A percentile compares a stretch with the other conserved stretches of the same genome.
These are phyloP conservation scores for Drosophila putrida DNA, from an alignment of 2,888 invertebrate species.

Conservation along the genomic window DNA sequence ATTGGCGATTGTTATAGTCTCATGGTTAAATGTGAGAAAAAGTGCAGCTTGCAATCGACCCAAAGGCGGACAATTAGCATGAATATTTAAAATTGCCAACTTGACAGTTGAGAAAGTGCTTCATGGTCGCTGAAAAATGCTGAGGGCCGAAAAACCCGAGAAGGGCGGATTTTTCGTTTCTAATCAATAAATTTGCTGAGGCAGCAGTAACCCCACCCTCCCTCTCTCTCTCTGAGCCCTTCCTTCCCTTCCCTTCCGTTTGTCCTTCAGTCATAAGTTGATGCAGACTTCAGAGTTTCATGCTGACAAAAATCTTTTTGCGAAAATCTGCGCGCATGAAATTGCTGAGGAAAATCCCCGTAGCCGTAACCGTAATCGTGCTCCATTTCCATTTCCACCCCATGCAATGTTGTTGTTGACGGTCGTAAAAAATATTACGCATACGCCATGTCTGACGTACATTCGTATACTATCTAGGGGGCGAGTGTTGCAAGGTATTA, in stretches of 20 bases:
- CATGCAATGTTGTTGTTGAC: conserved; percentile 38
- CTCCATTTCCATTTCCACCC: not conserved
- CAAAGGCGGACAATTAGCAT: conserved; percentile 68
- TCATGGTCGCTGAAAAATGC: conserved; percentile 39
- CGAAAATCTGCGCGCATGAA: conserved; percentile 54
- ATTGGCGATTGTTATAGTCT: conserved; percentile 1
- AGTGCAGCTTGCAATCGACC: conserved; percentile 48
- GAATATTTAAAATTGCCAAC: conserved; percentile 72
- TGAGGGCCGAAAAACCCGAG: conserved; percentile 11
- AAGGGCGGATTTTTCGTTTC: conserved; percentile 31
- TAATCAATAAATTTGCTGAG: conserved; percentile 63
- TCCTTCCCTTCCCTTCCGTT: not conserved
- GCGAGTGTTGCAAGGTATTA: conserved; percentile 55
- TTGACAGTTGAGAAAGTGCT: conserved; percentile 57
- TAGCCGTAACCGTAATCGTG: conserved; percentile 5
- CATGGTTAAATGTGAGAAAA: conserved; percentile 7
- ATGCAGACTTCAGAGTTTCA: conserved; percentile 59
- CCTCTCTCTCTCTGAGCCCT: not conserved
- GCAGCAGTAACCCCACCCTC: conserved; percentile 21
- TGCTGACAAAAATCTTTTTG: conserved; percentile 64
- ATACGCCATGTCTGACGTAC: conserved; percentile 62
- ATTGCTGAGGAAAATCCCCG: conserved; percentile 35
- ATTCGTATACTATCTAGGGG: conserved; percentile 8
- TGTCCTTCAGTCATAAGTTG: conserved; percentile 40
- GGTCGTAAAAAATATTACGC: conserved; percentile 67